Conservation (phyloP, 1,140 invertebrate genomes). For the Pinna nobilis region DNA sequence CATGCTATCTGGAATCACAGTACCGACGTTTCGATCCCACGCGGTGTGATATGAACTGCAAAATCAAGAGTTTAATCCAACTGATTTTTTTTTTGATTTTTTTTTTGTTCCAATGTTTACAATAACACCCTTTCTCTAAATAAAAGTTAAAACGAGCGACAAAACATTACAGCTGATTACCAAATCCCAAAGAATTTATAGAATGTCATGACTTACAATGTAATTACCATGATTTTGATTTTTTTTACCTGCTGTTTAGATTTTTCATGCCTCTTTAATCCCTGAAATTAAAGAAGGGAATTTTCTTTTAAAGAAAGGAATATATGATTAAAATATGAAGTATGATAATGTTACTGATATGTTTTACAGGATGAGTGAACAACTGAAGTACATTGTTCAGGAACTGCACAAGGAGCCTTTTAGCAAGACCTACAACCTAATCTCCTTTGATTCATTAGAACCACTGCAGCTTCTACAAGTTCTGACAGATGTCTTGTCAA, state of each 20-base stretch:
- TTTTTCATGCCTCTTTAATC: too few species aligned
- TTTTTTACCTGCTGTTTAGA: too few species aligned
- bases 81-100: too few species aligned
- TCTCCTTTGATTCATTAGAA: slow-evolving; percentile 88
- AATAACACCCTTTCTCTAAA: too few species aligned
- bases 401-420: slow-evolving; percentile 85
- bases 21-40: too few species aligned
- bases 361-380: slow-evolving; percentile 82
- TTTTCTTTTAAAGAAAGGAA: not conserved
- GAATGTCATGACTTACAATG: not conserved
- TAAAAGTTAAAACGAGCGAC: too few species aligned
- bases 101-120: too few species aligned
- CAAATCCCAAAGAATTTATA: not conserved
- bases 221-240: not conserved
- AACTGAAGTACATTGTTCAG: slow-evolving; percentile 86
- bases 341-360: too few species aligned
- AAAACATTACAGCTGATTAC: too few species aligned
- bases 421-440: slow-evolving; percentile 86
- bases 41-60: too few species aligned
- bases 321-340: not conserved
- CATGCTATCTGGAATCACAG: too few species aligned
- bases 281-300: not conserved
- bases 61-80: too few species aligned
- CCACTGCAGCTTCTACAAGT: slow-evolving; percentile 85
- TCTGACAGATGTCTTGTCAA: slow-evolving; percentile 81